Base-by-base conservation (phyloP, 2,888 invertebrate species). In the Candidula unifasciata region DNA sequence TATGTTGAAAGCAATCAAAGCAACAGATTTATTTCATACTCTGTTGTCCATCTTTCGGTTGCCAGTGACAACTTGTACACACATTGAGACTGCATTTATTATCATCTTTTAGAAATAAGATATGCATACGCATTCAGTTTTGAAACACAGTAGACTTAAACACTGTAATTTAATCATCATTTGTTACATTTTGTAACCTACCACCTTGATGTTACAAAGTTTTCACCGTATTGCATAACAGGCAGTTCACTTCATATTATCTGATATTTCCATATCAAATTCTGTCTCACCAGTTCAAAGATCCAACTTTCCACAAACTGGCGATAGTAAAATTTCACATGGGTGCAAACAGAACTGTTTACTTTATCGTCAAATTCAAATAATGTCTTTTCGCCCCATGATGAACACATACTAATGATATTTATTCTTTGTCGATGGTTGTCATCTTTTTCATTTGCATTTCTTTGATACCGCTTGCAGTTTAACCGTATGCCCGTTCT, bases 391-490 rank as follows among this genome's bases (percentile, higher is more conserved):
- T 44, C 27, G 37, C 44, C n/a, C 13, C 16, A 37, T 66, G 18
- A 69, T 27, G 27, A 44, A 73, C 24, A 73, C 73, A 44, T 73
- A 44, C 44, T 73, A 73, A 44, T 73, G 73, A 27, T 73, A n/a
- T 73, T 73, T 73, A 16, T n/a, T 10, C 21, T 27, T 27, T 2
- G 8, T n/a, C n/a, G 44, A 73, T 37, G n/a, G 44, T 1, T 27
- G 24, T n/a, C 1, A n/a, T 16, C 10, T 37, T 52, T 5, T n/a
- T 44, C 44, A 44, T 6, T 21, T 35, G 0, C 16, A 69, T 73
- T 44, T 44, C 18, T 24, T n/a, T 44, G 0, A 44, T 10, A 73
- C n/a, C 52, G 44, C 44, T 3, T 16, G 44, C 24, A 27, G 6
- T 52, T 1, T n/a, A 52, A n/a, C 10, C 24, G 24, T 44, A 5